Evolutionary conservation across 2,797 vertebrate genomes (phyloP), one percentile per base, ranked within the genome.

Genomic region (Dicrostonyx torquatus): DNA sequence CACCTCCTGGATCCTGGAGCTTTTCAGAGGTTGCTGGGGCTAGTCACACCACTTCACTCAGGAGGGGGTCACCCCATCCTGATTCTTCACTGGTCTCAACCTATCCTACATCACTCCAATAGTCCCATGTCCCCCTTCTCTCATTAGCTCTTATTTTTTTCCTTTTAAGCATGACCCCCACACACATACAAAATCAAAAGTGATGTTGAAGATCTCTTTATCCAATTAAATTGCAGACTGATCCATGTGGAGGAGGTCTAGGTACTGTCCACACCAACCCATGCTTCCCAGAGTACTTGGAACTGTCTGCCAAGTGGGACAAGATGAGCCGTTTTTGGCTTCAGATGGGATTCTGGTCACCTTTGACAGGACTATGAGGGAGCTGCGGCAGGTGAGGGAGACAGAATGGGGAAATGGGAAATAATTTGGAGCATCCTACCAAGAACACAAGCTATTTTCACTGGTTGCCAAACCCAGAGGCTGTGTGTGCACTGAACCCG

Each of bases 21-120:
- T 3, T 0, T 34, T 48, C 12, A 72, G 70, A 89, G 15, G 50
- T 31, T 78, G 43, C 62, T 48, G 6, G 53, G 18, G 24, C 24
- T 43, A 26, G 66, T 55, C 43, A 7, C 0, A 4, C 55, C 18
- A 0, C 2, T 0, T 20, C 15, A 31, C n/a, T 37, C 37, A 7
- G 34, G 31, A 48, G 0, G 40, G 18, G 73, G 48, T 76, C 62
- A 20, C 4, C 18, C 14, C 48, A 18, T 37, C 15, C 6, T 29
- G 11, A 2, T 0, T 45, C 76, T 37, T 12, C 22, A 1, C 3
- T n/a, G 37, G 26, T 29, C n/a, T 66, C n/a, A 8, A 37, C 62
- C 70, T 43, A 4, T 2, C 6, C 18, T 14, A 14, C 26, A 43
- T 31, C 29, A n/a, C 17, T 29, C 58, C 37, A 9, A 17, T n/a